Evolutionary conservation across 2,888 invertebrate species (phyloP).

Genomic region (Drosophila merina): DNA sequence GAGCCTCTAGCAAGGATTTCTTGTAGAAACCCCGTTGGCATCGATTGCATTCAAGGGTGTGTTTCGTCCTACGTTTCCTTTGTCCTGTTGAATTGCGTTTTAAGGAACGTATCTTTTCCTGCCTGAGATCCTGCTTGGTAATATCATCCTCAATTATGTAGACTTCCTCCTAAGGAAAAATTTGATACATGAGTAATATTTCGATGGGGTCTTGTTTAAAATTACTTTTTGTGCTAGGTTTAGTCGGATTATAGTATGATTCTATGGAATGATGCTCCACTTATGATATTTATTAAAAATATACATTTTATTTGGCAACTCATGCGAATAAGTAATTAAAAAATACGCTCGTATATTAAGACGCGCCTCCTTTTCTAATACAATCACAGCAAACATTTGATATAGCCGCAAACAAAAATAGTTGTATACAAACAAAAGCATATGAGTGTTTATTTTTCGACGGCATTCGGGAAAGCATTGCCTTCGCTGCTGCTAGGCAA

Average conservation of each 20-base stretch:
- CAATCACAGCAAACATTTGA: slow-evolving; percentile 13
- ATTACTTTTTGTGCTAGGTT: too few relatives aligned
- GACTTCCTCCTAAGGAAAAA: slow-evolving; percentile 58
- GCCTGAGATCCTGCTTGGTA: slow-evolving; percentile 29
- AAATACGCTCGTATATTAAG: not conserved
- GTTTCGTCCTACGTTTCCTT: slow-evolving; percentile 25
- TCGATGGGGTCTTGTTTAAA: not conserved
- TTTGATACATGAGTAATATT: not conserved
- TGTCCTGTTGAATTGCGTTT: not conserved
- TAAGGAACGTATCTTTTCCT: slow-evolving; percentile 33
- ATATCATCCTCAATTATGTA: slow-evolving; percentile 61
- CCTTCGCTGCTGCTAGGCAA: slow-evolving; percentile 42
- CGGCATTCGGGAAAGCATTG: slow-evolving; percentile 6
- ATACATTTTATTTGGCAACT: not conserved
- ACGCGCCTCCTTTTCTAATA: slow-evolving; percentile 28
- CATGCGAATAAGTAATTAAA: not conserved
- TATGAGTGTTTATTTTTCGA: slow-evolving; percentile 19
- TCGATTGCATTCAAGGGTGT: slow-evolving; percentile 50
- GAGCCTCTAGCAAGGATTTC: slow-evolving; percentile 57
- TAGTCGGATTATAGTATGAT: too few relatives aligned
- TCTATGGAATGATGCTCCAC: not conserved
- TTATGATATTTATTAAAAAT: not conserved
- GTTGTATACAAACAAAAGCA: slow-evolving; percentile 33
- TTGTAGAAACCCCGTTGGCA: slow-evolving; percentile 66
- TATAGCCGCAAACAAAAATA: slow-evolving; percentile 24